Evolutionary conservation across 2,888 invertebrate genomes (phyloP).

Genomic region (Neoaliturus tenellus): DNA sequence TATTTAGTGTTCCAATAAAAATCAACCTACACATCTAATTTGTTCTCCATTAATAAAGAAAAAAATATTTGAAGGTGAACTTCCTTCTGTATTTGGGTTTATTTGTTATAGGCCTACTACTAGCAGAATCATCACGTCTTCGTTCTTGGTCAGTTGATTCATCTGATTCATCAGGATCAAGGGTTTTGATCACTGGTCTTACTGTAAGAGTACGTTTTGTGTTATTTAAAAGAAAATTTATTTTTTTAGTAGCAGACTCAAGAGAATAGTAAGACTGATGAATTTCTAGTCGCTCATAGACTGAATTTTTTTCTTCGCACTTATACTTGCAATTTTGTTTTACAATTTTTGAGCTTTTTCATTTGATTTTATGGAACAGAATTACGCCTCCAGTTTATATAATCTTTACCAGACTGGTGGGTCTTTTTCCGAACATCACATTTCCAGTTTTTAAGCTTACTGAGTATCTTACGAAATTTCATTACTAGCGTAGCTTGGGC

Average conservation of each 20-base stretch:
- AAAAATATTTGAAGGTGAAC: conserved; percentile 40
- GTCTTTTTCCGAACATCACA: conserved; percentile 18
- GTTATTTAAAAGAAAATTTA: neutral
- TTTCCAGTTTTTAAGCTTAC: conserved; percentile 23
- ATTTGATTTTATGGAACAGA: conserved; percentile 9
- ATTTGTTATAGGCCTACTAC: neutral
- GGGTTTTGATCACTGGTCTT: neutral
- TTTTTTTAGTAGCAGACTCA: neutral
- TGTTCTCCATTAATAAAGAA: neutral
- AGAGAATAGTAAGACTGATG: neutral
- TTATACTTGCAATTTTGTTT: conserved; percentile 21
- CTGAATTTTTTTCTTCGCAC: neutral
- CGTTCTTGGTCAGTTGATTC: neutral
- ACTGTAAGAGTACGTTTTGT: neutral
- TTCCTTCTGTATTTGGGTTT: neutral
- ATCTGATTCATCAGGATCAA: neutral
- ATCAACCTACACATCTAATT: conserved; percentile 18
- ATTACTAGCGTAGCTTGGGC: conserved; percentile 5
- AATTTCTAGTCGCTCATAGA: neutral
- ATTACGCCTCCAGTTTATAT: conserved; percentile 36
- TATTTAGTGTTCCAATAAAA: conserved; percentile 27
- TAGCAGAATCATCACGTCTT: neutral
- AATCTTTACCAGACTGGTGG: conserved; percentile 15
- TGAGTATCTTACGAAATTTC: neutral
- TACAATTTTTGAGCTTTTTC: conserved; percentile 3